Evolutionary conservation across 2,113 vertebrate species (phyloP), one percentile per base, ranked within the genome.

Genomic region (Nerophis lumbriciformis): DNA sequence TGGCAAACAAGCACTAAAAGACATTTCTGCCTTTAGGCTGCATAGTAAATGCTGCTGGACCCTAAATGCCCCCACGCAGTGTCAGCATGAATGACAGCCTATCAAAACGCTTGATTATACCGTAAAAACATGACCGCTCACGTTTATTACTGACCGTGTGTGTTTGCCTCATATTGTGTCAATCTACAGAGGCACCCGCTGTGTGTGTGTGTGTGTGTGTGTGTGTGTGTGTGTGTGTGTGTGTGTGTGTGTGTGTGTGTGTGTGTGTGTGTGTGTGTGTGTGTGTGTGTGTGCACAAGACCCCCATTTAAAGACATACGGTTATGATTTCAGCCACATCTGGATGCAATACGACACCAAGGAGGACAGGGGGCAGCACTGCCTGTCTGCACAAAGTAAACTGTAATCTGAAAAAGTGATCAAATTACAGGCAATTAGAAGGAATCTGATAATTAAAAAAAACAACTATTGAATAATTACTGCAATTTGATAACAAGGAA

Each of bases 251-350:
- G 66, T 6, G 55, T 8, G 42, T 52, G 13, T 71, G 56, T 57
- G 28, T 67, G 44, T 47, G 51, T 59, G 53, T 73, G 67, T 53
- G 16, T 63, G 45, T 70, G 75, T 71, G 77, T 69, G 69, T 76
- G 71, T 67, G 48, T 58, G 55, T 36, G 65, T 54, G 68, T 54
- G 61, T 61, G 64, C 53, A 76, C 73, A 77, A n/a, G 28, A 8
- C n/a, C 75, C 68, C 67, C 60, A 79, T 73, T 54, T 76, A 74
- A 86, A 76, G 53, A 72, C 57, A 51, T 37, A 57, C 87, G 87
- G 84, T 84, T 87, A 80, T 85, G 75, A 87, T 89, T 89, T 81
- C 48, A 74, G 58, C 66, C 28, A 72, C 85, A 87, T 87, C 87
- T 89, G 87, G 84, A 75, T 58, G 66, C 72, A 83, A 87, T 84